Evolutionary conservation across 2,113 vertebrate species (phyloP).

Genomic region (western clawed frog (Xenopus tropicalis)): DNA sequence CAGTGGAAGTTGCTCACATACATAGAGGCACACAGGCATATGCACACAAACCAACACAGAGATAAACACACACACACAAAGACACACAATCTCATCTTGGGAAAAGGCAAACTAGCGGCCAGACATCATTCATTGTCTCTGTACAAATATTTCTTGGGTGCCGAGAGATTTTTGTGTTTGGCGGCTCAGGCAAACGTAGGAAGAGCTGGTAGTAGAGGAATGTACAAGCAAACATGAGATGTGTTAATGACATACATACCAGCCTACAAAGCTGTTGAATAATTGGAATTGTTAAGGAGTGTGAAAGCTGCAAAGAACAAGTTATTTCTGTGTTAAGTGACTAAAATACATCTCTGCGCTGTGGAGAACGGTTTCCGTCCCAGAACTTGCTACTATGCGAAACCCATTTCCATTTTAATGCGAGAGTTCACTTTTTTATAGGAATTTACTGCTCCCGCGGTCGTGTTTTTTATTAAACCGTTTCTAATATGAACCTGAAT

Average conservation of each 20-base stretch:
- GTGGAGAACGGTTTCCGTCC: constrained; percentile 2
- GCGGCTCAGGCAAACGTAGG: constrained; percentile 11
- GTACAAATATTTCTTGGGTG: constrained; percentile 26
- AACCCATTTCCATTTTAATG: constrained; percentile 21
- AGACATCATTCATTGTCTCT: not conserved
- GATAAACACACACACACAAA: no score
- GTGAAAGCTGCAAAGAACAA: constrained; percentile 17
- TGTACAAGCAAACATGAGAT: constrained; percentile 33
- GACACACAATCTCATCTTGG: no score
- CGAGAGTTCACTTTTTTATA: not conserved
- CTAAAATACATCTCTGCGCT: not conserved
- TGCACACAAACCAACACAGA: no score
- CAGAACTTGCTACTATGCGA: not conserved
- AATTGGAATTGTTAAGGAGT: constrained; percentile 35
- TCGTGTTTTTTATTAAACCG: no score
- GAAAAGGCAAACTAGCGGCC: no score
- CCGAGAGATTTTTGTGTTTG: constrained; percentile 33
- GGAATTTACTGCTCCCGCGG: not conserved
- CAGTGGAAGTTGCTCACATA: no score
- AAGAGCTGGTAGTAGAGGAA: constrained; percentile 36
- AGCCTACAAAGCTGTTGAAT: constrained; percentile 38
- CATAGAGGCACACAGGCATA: no score
- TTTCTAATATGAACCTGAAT: not conserved
- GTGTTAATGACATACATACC: constrained; percentile 41
- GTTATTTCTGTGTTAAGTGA: constrained; percentile 6